Base-by-base conservation (phyloP, 92 coral and sea anemone genomes). In the Phenganax subtilis region DNA sequence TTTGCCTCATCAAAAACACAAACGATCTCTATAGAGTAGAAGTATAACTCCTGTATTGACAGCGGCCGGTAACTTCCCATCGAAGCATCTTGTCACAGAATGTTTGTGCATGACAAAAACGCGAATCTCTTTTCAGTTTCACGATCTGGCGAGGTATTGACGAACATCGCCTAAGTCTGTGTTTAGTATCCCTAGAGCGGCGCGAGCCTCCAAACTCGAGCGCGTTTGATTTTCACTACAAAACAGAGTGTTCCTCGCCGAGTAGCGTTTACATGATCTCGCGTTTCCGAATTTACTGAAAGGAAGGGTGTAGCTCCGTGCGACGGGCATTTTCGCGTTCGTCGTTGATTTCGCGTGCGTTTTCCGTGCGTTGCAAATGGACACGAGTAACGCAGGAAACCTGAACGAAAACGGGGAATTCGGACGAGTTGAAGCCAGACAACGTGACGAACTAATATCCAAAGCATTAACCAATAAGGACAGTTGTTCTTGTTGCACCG, bases 291-390 rank as follows among this genome's bases (percentile, higher is more conserved):
- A 54, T 59, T 78, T 78, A 59, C 82, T 78, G 27, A 78, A 78
- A 25, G 82, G 82, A 61, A 78, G 72, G 72, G 82, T 78, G 72
- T 78, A 78, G 31, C 82, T 78, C n/a, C 82, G 27, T 44, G 72
- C 72, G 28, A 78, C 60, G 69, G 82, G 72, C 59, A 12, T 61
- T 55, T 78, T 78, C 12, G 57, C 60, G 28, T 54, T 29, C 17
- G 72, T 51, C 14, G 52, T 54, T 37, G 31, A 28, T 63, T 78
- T 78, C 25, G 82, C 59, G 9, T 60, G 82, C 31, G 72, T 54
- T 12, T 71, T 25, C 63, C 63, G 61, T 12, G 72, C 27, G 60
- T 78, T 78, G 63, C 72, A 78, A 12, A 78, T 51, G 27, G 82
- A 78, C 31, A 78, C 82, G 82, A 78, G 73, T 27, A 78, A 44